Evolutionary conservation across 2,888 invertebrate genomes (phyloP), one percentile per base, ranked within the genome.

Genomic region (Syritta pipiens): DNA sequence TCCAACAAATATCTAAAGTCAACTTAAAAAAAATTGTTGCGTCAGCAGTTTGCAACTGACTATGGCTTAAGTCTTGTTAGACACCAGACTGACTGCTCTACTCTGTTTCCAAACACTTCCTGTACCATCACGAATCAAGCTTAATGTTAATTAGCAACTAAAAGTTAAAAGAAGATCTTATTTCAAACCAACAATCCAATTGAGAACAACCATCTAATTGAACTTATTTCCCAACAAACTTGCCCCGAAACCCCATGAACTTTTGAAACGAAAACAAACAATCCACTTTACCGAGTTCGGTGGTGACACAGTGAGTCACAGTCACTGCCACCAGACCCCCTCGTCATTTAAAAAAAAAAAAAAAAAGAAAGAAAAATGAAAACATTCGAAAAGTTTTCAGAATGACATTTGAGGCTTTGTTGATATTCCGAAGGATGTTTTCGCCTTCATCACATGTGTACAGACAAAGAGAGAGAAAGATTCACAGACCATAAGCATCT

Each of bases 321-420:
- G 35, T n/a, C n/a, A n/a, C n/a, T n/a, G n/a, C n/a, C 26, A 42
- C 24, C 40, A 10, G 10, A 55, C 28, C 28, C 19, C 19, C 28
- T 20, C 14, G 9, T 14, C 22, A 12, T 14, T 9, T 12, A 20
- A 17, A 28, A 28, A 9, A 28, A 12, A 4, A 6, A 12, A 9
- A 30, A 14, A 7, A 44, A 1, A 10, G 17, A 22, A 26, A 19
- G 20, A 53, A 42, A 42, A 53, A 28, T 32, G 12, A 12, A 51
- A 32, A 53, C 32, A 63, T 63, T 51, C 26, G 35, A 55, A 12
- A 55, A 65, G 44, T 42, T 55, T 44, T 22, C 12, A 46, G 44
- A 46, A 35, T 65, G 53, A 65, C 55, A 65, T 44, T 55, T 55
- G 46, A 46, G 35, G 53, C 46, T 35, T 55, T 55, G 46, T 46